Conservation (phyloP, 1,140 invertebrate species). For the Marisa cornuarietis region DNA sequence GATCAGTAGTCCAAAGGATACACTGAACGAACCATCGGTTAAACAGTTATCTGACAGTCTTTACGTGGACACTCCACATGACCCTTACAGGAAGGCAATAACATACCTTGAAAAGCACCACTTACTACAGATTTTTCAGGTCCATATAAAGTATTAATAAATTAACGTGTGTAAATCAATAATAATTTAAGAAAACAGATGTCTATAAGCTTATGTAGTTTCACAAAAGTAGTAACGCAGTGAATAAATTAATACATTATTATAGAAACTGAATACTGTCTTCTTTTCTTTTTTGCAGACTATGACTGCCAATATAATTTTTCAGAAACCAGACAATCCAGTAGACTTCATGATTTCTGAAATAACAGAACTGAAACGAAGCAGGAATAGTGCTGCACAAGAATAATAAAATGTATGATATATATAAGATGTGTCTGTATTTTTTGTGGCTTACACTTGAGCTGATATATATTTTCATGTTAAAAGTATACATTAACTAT, state of each 20-base stretch:
- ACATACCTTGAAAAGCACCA: constrained; percentile 56
- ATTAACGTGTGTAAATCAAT: too few species aligned
- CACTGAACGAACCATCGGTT: too few species aligned
- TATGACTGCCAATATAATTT: constrained; percentile 22
- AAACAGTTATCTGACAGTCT: too few species aligned
- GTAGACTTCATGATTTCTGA: constrained; percentile 24
- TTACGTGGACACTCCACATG: constrained; percentile 43
- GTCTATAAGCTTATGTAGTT: neutral
- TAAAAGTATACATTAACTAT: too few species aligned
- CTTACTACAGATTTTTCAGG: constrained; percentile 57
- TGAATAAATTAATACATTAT: neutral
- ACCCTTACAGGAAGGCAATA: constrained; percentile 55
- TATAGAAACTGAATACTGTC: neutral
- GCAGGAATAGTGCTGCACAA: neutral
- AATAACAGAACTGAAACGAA: constrained; percentile 14
- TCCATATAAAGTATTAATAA: constrained; percentile 16
- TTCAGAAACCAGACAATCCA: constrained; percentile 21
- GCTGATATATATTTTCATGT: too few species aligned
- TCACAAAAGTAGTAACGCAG: neutral
- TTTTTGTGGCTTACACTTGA: too few species aligned
- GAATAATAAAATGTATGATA: too few species aligned
- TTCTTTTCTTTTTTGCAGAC: constrained; percentile 14
- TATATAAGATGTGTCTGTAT: too few species aligned
- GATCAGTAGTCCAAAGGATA: too few species aligned
- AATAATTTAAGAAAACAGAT: too few species aligned